phyloP scores from a whole-genome alignment of 2,797 vertebrate species.

The Phyllotis vaccarum region DNA sequence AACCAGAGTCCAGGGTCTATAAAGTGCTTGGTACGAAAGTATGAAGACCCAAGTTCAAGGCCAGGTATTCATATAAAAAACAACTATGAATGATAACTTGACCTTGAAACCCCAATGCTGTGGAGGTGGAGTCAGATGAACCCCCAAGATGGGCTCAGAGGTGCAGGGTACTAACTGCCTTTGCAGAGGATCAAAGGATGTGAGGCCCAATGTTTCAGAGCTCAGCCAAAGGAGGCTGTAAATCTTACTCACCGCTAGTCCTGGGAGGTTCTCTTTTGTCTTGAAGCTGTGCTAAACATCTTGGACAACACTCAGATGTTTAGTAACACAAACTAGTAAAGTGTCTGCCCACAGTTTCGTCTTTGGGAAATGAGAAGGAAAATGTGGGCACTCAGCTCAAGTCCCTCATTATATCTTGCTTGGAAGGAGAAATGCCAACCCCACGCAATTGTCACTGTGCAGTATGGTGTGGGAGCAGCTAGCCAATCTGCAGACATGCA shows the following conservation, averaged over 20 bases:
- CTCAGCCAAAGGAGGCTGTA: neutral
- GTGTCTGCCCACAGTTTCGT: neutral
- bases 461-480: accelerated
- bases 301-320: neutral
- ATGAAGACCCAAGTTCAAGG: neutral
- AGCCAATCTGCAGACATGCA: neutral
- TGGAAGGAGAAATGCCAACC: neutral
- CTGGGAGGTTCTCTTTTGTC: neutral
- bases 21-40: neutral
- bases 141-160: neutral
- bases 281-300: neutral
- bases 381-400: accelerated
- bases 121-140: neutral
- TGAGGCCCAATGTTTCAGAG: neutral
- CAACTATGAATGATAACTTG: neutral
- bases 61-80: neutral
- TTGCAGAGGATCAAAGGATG: neutral
- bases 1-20: neutral
- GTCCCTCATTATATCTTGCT: neutral
- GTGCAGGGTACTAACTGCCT: neutral
- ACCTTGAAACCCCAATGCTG: neutral
- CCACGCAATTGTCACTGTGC: accelerated
- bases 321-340: neutral
- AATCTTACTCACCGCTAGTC: neutral
- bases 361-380: neutral